Evolutionary conservation across 2,113 vertebrate species (phyloP).

Genomic region (Bubo blakistoni): DNA sequence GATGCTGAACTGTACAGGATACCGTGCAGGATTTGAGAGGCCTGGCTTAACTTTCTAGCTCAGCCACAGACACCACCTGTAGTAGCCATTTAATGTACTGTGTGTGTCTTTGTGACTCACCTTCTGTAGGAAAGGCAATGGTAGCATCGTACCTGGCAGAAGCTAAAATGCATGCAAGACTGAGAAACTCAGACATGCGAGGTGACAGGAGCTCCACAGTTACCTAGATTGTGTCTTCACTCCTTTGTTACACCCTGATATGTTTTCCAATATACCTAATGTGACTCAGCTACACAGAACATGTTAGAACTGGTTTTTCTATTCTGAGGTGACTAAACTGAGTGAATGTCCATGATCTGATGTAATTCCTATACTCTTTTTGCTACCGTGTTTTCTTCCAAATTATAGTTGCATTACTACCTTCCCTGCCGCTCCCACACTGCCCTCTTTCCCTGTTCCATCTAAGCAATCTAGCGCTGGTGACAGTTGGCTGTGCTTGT

Average conservation of each 20-base stretch:
- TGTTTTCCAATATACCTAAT: neutral
- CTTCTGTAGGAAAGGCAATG: neutral
- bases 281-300: neutral
- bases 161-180: neutral
- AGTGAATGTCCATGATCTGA: neutral
- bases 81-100: neutral
- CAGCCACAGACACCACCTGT: neutral
- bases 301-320: neutral
- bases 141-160: neutral
- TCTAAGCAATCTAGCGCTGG: neutral
- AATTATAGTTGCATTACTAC: neutral
- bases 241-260: neutral
- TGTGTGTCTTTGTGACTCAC: neutral
- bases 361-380: neutral
- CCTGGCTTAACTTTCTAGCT: neutral
- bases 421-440: neutral
- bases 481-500: neutral
- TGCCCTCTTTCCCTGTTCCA: neutral
- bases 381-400: neutral
- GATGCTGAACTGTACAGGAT: neutral
- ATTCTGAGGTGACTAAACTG: neutral
- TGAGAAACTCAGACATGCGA: neutral
- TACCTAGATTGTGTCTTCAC: neutral
- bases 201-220: neutral
- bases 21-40: neutral